Conservation (phyloP, 2,113 vertebrate species). For the Amphiprion ocellaris region DNA sequence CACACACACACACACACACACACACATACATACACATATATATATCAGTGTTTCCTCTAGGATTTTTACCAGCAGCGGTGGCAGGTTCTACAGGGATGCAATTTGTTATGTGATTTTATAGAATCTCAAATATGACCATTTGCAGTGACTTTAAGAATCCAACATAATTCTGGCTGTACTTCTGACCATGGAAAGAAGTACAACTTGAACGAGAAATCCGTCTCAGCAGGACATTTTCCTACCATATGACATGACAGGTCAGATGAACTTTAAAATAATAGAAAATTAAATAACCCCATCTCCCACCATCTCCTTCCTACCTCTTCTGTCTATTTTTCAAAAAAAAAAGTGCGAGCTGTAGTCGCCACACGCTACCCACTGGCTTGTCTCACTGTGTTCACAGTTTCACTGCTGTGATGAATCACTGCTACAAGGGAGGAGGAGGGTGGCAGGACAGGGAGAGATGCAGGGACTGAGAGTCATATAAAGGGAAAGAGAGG, state of each 20-base stretch:
- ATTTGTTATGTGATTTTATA: neutral
- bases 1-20: too few species aligned
- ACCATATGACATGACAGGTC: neutral
- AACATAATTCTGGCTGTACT: neutral
- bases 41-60: too few species aligned
- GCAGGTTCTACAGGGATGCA: too few species aligned
- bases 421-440: constrained; percentile 40
- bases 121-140: neutral
- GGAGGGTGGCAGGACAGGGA: neutral
- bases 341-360: constrained; percentile 24
- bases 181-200: neutral
- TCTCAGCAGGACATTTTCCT: neutral
- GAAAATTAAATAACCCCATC: neutral
- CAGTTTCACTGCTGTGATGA: constrained; percentile 52
- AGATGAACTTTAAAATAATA: neutral
- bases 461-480: neutral
- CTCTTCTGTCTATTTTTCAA: neutral
- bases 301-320: neutral
- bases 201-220: neutral
- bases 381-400: constrained; percentile 44
- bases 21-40: too few species aligned
- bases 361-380: constrained; percentile 33
- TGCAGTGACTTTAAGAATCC: neutral
- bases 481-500: neutral
- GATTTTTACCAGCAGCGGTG: too few species aligned